These are phyloP conservation scores for Sitta carolinensis DNA, from an alignment of 2,797 vertebrate species.

Conservation along the genomic window DNA sequence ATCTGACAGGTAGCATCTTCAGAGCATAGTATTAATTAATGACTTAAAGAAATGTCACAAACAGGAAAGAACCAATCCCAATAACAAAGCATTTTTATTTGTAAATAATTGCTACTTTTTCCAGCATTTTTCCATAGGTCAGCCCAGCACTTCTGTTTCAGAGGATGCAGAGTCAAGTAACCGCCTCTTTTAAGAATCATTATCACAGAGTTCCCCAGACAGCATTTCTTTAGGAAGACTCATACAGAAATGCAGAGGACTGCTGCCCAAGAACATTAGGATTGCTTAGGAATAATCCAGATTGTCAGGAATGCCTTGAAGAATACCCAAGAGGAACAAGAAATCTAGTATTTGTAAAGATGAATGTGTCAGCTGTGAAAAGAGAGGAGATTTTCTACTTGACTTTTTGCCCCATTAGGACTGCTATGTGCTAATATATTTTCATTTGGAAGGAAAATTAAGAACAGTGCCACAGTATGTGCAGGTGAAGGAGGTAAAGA, in stretches of 20 bases:
- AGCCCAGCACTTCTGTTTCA: background rate
- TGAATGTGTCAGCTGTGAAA: slow-evolving; percentile 28
- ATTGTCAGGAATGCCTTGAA: slow-evolving; percentile 24
- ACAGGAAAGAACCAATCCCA: background rate
- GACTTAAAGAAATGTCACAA: background rate
- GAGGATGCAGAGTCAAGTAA: background rate
- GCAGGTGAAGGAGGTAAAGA: background rate
- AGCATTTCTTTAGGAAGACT: background rate
- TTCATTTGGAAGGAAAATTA: background rate
- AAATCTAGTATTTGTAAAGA: background rate
- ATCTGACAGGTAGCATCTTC: background rate
- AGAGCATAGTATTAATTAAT: background rate
- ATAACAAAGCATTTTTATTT: background rate
- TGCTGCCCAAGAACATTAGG: background rate
- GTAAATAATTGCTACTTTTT: background rate
- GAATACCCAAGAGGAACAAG: background rate
- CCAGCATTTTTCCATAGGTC: background rate
- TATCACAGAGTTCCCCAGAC: background rate
- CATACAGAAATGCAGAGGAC: background rate
- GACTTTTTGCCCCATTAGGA: background rate
- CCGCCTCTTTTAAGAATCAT: background rate
- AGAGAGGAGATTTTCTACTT: background rate
- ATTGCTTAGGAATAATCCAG: background rate
- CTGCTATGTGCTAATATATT: background rate
- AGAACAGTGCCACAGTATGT: background rate